Conservation (phyloP, 2,797 vertebrate species). For the Sparus aurata region DNA sequence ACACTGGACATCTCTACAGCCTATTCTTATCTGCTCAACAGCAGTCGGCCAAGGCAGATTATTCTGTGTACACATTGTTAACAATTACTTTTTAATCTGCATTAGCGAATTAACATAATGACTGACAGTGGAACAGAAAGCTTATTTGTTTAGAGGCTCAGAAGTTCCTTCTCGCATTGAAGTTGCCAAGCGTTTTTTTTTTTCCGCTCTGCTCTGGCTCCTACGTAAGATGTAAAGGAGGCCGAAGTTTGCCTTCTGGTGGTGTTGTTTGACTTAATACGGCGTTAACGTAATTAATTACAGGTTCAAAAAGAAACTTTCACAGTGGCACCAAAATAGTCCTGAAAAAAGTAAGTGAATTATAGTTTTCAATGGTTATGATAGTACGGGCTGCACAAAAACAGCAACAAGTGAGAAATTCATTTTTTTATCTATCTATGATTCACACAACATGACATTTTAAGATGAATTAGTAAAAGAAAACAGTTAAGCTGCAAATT, state of each 20-base stretch:
- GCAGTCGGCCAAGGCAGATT: constrained; percentile 83
- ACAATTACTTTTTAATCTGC: constrained; percentile 88
- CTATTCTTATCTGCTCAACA: constrained; percentile 78
- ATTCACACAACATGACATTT: no score
- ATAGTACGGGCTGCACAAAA: not conserved
- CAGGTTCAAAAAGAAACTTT: constrained; percentile 2
- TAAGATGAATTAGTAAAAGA: not conserved
- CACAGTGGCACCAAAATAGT: not conserved
- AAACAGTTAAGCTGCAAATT: not conserved
- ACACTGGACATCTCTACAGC: constrained; percentile 79
- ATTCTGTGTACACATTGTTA: constrained; percentile 85
- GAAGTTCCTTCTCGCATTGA: constrained; percentile 70
- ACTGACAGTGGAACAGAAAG: constrained; percentile 82
- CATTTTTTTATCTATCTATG: no score
- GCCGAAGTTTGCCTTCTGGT: constrained; percentile 44
- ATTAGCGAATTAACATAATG: constrained; percentile 87
- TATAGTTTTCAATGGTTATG: not conserved
- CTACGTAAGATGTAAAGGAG: constrained; percentile 25
- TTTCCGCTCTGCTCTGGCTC: constrained; percentile 39
- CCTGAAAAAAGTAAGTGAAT: not conserved
- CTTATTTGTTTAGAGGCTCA: constrained; percentile 86
- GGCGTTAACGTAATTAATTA: constrained; percentile 11
- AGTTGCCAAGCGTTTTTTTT: constrained; percentile 59
- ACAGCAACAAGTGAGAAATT: not conserved
- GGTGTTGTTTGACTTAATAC: constrained; percentile 18